phyloP scores from a whole-genome alignment of 2,888 invertebrate genomes.

The Stramonita haemastoma region DNA sequence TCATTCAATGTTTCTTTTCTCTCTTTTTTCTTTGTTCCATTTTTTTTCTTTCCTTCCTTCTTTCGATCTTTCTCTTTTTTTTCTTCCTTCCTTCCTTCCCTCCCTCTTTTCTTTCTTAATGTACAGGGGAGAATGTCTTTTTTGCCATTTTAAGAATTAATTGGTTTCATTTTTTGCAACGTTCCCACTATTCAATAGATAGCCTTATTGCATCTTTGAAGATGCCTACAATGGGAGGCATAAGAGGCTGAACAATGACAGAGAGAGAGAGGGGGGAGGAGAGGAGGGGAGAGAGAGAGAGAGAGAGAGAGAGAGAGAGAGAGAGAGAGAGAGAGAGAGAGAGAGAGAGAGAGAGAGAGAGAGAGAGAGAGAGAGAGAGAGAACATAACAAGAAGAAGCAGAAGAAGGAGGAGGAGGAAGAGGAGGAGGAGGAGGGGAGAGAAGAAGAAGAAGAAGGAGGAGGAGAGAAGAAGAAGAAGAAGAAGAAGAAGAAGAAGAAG shows the following conservation, averaged over 20 bases:
- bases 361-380: background rate
- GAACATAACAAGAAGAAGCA: background rate
- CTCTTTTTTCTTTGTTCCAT: too few relatives aligned
- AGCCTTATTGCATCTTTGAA: too few relatives aligned
- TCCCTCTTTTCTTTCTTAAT: too few relatives aligned
- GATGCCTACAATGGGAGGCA: background rate
- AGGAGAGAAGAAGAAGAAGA: conserved; percentile 30
- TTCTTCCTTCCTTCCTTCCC: too few relatives aligned
- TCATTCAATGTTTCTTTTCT: too few relatives aligned
- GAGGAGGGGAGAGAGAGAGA: conserved; percentile 29
- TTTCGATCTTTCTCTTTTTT: too few relatives aligned
- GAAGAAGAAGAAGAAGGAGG: conserved; percentile 22
- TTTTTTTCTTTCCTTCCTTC: too few relatives aligned
- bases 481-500: conserved; percentile 30
- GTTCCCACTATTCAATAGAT: too few relatives aligned
- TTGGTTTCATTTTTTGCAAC: too few relatives aligned
- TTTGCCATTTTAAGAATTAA: too few relatives aligned
- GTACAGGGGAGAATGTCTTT: too few relatives aligned
- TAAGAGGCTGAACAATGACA: conserved; percentile 19
- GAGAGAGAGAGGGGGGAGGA: conserved; percentile 33
- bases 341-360: background rate
- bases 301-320: background rate
- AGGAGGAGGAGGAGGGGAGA: background rate
- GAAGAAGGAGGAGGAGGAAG: background rate
- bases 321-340: background rate